Conservation (phyloP, 2,113 vertebrate species). For the Cisticola juncidis region DNA sequence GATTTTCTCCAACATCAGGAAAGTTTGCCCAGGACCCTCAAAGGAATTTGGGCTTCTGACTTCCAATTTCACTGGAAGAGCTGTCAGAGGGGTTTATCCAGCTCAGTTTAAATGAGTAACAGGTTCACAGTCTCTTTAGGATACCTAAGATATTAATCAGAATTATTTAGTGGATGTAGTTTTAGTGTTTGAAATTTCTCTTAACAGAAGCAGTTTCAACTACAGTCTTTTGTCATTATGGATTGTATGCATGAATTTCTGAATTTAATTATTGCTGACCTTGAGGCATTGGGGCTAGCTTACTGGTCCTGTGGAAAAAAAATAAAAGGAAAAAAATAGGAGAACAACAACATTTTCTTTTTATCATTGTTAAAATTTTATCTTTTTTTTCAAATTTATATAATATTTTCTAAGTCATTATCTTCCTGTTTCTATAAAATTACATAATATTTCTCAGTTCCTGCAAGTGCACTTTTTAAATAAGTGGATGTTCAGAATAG, state of each 20-base stretch:
- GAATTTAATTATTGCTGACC: neutral
- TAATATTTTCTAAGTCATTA: neutral
- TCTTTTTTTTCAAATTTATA: neutral
- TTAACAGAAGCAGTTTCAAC: neutral
- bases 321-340: neutral
- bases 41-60: neutral
- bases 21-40: neutral
- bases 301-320: neutral
- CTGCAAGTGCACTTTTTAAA: neutral
- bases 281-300: neutral
- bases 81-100: neutral
- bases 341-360: neutral
- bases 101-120: neutral
- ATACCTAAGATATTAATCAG: neutral
- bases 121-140: neutral
- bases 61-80: neutral
- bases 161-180: neutral
- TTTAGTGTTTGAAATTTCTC: neutral
- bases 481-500: neutral
- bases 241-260: neutral
- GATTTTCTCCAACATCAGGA: neutral
- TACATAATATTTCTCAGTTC: neutral
- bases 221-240: neutral
- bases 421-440: neutral
- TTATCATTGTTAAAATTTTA: neutral